Percentiles rank a stretch among this genome's conserved stretches.
These are phyloP conservation scores for Fragum sueziense DNA, from an alignment of 2,888 invertebrate genomes.

Conservation along the genomic window DNA sequence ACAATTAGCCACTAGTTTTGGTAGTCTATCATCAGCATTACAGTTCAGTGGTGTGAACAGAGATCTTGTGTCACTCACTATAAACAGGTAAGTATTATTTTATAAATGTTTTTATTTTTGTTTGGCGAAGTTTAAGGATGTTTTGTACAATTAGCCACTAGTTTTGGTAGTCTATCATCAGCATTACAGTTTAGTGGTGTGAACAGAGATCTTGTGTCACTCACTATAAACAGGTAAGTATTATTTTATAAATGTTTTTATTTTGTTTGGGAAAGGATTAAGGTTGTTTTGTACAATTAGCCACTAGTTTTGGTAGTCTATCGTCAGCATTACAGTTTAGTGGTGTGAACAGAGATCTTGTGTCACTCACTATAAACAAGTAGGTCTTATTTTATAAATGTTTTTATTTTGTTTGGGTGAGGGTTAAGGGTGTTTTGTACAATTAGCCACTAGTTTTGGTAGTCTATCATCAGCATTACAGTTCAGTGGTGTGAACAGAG, in stretches of 20 bases:
- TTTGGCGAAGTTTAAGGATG: no score
- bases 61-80: constrained; percentile 62
- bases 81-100: constrained; percentile 67
- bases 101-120: no score
- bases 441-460: constrained; percentile 66
- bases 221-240: constrained; percentile 70
- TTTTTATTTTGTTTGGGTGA: no score
- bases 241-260: no score
- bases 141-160: constrained; percentile 67
- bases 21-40: constrained; percentile 67
- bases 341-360: constrained; percentile 66
- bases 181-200: constrained; percentile 66
- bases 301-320: constrained; percentile 67
- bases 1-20: constrained; percentile 69
- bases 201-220: constrained; percentile 64
- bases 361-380: constrained; percentile 67
- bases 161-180: constrained; percentile 68
- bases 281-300: no score
- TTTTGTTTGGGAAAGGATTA: no score
- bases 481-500: constrained; percentile 66
- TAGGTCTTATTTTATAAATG: no score
- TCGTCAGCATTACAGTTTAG: constrained; percentile 67
- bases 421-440: background rate
- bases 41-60: constrained; percentile 66
- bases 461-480: constrained; percentile 69